Percentiles rank a stretch among this genome's conserved stretches.
Evolutionary conservation across 2,797 vertebrate species (phyloP).

Genomic region (Tachyglossus aculeatus): DNA sequence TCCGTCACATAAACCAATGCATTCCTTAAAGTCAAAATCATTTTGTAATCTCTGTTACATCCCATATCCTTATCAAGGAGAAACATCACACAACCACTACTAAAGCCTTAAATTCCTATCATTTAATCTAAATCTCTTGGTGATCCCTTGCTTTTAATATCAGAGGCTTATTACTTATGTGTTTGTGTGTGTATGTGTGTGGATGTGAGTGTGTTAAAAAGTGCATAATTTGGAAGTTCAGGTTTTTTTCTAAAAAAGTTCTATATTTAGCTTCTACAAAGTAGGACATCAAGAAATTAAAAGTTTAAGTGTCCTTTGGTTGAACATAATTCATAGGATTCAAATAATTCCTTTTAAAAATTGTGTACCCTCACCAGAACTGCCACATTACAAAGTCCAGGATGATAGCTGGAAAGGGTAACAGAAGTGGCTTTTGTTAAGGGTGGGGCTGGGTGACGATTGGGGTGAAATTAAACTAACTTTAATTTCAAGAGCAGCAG

Average conservation of each 20-base stretch:
- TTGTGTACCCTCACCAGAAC: constrained; percentile 7
- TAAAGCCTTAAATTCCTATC: constrained; percentile 58
- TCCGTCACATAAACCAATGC: constrained; percentile 30
- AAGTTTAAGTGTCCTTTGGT: constrained; percentile 10
- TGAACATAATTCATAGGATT: constrained; percentile 26
- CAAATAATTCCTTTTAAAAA: not conserved
- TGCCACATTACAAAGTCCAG: constrained; percentile 37
- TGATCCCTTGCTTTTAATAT: constrained; percentile 51
- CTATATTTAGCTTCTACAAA: constrained; percentile 18
- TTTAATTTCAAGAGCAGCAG: constrained; percentile 71
- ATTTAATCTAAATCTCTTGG: constrained; percentile 54
- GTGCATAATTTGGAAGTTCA: constrained; percentile 16
- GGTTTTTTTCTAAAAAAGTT: constrained; percentile 26
- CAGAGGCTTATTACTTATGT: constrained; percentile 45
- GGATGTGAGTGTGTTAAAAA: constrained; percentile 32
- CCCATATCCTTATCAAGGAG: constrained; percentile 55
- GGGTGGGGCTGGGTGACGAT: constrained; percentile 36
- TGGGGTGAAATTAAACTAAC: constrained; percentile 67
- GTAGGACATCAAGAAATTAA: constrained; percentile 9
- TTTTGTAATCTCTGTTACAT: constrained; percentile 59
- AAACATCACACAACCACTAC: constrained; percentile 35
- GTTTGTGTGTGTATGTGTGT: not conserved
- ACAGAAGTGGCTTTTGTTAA: not conserved
- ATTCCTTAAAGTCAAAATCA: constrained; percentile 54
- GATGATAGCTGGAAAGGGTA: constrained; percentile 55